These are phyloP conservation scores for Yasuhikotakia modesta DNA, from an alignment of 2,797 vertebrate genomes.

Conservation along the genomic window DNA sequence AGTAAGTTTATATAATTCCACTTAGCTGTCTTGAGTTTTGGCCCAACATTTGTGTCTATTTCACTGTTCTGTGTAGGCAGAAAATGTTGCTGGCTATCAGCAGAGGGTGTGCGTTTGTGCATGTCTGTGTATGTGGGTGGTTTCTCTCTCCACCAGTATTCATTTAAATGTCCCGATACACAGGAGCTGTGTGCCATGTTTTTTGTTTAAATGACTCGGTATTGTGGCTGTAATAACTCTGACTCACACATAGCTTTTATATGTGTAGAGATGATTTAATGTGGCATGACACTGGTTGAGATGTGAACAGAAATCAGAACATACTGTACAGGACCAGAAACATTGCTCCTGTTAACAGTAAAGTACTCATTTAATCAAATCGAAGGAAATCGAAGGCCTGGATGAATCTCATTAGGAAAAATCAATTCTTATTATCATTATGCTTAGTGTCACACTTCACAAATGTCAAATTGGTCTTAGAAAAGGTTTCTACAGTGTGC, in stretches of 20 bases:
- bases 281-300: not conserved
- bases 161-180: conserved; percentile 14
- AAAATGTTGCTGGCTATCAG: conserved; percentile 9
- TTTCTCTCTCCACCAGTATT: conserved; percentile 3
- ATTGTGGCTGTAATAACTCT: not conserved
- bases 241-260: not conserved
- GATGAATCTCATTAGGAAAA: not conserved
- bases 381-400: too few relatives aligned
- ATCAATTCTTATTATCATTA: not conserved
- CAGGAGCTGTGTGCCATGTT: not conserved
- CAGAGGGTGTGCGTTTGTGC: not conserved
- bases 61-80: conserved; percentile 55
- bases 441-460: not conserved
- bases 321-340: too few relatives aligned
- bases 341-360: not conserved
- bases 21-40: too few relatives aligned
- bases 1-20: too few relatives aligned
- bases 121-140: conserved; percentile 12
- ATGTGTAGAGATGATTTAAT: not conserved
- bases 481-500: too few relatives aligned
- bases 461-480: too few relatives aligned
- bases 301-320: not conserved
- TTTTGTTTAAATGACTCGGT: not conserved
- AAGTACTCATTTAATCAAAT: too few relatives aligned
- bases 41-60: too few relatives aligned